A percentile compares a stretch with the other conserved stretches of the same genome.
These are phyloP conservation scores for Carapus acus DNA, from an alignment of 2,797 vertebrate genomes.

Conservation along the genomic window DNA sequence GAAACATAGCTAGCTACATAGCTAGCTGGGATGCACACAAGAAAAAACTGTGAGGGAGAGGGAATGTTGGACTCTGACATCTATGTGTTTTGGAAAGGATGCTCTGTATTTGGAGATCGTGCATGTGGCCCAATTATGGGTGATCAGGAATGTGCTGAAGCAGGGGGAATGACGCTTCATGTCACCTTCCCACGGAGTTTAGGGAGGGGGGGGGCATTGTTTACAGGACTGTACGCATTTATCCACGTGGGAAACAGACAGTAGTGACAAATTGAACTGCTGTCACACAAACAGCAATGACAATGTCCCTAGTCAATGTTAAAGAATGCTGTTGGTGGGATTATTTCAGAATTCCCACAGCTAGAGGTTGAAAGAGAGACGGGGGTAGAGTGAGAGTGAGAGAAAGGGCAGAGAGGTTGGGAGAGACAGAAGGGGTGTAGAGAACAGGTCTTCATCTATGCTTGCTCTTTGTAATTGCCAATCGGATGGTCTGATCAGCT, in stretches of 20 bases:
- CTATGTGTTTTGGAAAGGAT: neutral
- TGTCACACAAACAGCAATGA: slow-evolving; percentile 47
- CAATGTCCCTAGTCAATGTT: slow-evolving; percentile 41
- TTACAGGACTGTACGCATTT: slow-evolving; percentile 39
- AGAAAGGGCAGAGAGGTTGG: too few relatives aligned
- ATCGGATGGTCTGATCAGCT: slow-evolving; percentile 46
- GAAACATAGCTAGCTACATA: too few relatives aligned
- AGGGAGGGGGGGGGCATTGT: slow-evolving; percentile 19
- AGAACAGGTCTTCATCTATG: slow-evolving; percentile 10
- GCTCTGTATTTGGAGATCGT: slow-evolving; percentile 26
- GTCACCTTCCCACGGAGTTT: slow-evolving; percentile 58
- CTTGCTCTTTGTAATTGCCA: slow-evolving; percentile 32
- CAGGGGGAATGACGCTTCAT: slow-evolving; percentile 43
- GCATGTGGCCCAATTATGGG: slow-evolving; percentile 13
- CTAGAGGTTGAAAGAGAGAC: neutral
- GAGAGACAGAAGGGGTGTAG: too few relatives aligned
- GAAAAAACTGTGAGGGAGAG: too few relatives aligned
- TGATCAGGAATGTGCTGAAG: slow-evolving; percentile 59
- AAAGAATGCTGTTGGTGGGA: slow-evolving; percentile 41
- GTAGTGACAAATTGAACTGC: slow-evolving; percentile 56
- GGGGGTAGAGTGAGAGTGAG: too few relatives aligned
- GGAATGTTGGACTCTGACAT: too few relatives aligned
- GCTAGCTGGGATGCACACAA: too few relatives aligned
- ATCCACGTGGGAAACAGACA: slow-evolving; percentile 62
- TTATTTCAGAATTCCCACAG: slow-evolving; percentile 49